A percentile compares a stretch with the other conserved stretches of the same genome.
phyloP scores from a whole-genome alignment of 2,113 vertebrate species.

The Phaethornis superciliosus region DNA sequence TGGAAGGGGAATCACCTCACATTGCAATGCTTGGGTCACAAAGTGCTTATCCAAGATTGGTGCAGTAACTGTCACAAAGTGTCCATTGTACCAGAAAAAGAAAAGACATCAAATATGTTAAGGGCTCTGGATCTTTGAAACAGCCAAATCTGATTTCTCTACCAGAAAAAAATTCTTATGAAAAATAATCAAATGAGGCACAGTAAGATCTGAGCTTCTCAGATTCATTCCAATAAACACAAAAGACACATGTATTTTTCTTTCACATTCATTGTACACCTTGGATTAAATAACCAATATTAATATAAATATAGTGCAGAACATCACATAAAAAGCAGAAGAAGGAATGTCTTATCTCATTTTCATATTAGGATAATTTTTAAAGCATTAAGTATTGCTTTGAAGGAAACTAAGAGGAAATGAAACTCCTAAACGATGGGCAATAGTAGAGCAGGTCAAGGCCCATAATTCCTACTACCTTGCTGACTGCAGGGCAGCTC shows the following conservation, averaged over 20 bases:
- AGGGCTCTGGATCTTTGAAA: neutral
- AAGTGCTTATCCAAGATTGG: neutral
- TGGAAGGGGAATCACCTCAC: neutral
- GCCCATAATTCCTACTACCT: neutral
- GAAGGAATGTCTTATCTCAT: neutral
- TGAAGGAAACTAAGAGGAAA: neutral
- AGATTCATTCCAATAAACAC: neutral
- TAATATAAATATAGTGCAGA: neutral
- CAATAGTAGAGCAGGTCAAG: neutral
- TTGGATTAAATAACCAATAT: neutral
- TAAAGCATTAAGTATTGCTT: neutral
- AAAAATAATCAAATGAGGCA: neutral
- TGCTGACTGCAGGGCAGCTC: neutral
- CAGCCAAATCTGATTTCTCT: neutral
- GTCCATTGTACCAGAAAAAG: neutral
- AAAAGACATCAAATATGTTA: neutral
- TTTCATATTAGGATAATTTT: neutral
- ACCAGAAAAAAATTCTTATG: neutral
- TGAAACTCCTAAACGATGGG: neutral
- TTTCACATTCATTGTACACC: neutral
- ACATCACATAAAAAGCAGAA: neutral
- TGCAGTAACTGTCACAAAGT: neutral
- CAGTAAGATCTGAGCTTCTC: neutral
- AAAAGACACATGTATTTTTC: neutral
- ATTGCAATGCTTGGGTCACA: neutral